Base-by-base conservation (phyloP, 2,113 vertebrate genomes). In the Gracilinanus agilis region DNA sequence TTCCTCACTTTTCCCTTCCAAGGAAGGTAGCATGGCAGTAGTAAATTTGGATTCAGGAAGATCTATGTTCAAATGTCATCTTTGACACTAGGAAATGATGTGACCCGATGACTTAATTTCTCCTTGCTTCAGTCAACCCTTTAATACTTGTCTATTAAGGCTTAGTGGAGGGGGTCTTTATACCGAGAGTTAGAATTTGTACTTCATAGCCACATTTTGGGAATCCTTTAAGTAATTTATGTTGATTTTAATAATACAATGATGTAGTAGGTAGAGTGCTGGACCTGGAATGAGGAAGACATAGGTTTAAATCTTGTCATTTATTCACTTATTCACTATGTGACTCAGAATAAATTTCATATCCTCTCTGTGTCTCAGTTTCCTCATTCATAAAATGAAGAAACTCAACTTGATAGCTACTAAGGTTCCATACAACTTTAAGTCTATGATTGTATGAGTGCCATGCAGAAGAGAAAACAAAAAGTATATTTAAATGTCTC, bases 1-100 rank as follows among this genome's bases (percentile, higher is more conserved):
- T 55, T 55, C 11, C 54, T 93, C 75, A 91, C 56, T 49, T 90
- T 90, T 92, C 10, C 89, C 94, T 90, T 54, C 92, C n/a, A 24
- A 4, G 24, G 53, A 58, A 83, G 44, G 34, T 16, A 94, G 7
- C 21, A 29, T 1, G 67, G 61, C 49, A 49, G 49, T 49, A 49
- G 49, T 49, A 49, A 49, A 49, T 49, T 49, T 49, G 49, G 49
- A 49, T 49, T 49, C 49, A 49, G 49, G 49, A 49, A 49, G 49
- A 49, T 49, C 49, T 49, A 49, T 49, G 49, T 49, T 49, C 49
- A 49, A 49, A 49, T 49, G 2, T 49, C 49, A 49, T 49, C 49
- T 49, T 49, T 49, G 49, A 49, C 5, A 49, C 49, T 49, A 49
- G 49, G 49, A 49, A 49, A 49, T 49, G 49, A 49, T 49, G 49